phyloP scores from a whole-genome alignment of 2,888 invertebrate genomes.

The Diaphora mendica region DNA sequence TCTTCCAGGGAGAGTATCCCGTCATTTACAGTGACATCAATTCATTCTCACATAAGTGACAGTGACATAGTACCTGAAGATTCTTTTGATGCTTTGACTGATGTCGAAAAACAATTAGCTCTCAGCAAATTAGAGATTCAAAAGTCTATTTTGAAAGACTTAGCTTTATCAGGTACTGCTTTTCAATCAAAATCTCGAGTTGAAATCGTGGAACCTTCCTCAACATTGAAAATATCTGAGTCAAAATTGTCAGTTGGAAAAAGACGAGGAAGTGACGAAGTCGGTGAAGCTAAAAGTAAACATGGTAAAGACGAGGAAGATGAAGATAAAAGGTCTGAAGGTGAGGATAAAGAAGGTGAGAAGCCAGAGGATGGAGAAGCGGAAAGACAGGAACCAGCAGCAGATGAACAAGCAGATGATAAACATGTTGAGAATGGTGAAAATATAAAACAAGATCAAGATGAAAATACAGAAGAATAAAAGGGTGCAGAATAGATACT shows the following conservation, averaged over 20 bases:
- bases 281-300: not conserved
- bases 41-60: constrained; percentile 60
- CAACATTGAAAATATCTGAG: not conserved
- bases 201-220: constrained; percentile 4
- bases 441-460: constrained; percentile 6
- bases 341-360: not conserved
- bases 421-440: not conserved
- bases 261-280: not conserved
- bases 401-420: not conserved
- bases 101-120: constrained; percentile 66
- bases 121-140: constrained; percentile 74
- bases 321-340: not conserved
- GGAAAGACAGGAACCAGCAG: not conserved
- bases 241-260: not conserved
- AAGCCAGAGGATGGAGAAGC: not conserved
- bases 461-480: not conserved
- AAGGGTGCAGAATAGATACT: not conserved
- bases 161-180: constrained; percentile 62
- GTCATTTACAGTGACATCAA: constrained; percentile 71
- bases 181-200: constrained; percentile 5
- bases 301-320: not conserved
- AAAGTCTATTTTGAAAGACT: constrained; percentile 76
- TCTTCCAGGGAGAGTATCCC: constrained; percentile 68
- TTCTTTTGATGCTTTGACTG: constrained; percentile 55
- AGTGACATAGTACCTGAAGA: constrained; percentile 35